These are phyloP conservation scores for Sorex fumeus DNA, from an alignment of 2,113 vertebrate genomes.

Conservation along the genomic window DNA sequence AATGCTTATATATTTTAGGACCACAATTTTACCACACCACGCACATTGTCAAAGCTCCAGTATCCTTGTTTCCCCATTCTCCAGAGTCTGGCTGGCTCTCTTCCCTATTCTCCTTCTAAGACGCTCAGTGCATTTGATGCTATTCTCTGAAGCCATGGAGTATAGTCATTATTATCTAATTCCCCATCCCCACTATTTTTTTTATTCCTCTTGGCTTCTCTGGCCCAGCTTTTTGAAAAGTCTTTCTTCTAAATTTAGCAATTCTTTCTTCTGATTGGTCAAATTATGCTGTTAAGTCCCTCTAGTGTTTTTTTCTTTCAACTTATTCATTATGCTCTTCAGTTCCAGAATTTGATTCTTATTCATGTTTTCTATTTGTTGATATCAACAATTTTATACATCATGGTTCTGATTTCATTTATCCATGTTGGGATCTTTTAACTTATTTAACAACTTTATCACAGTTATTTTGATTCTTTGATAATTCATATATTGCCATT, in stretches of 20 bases:
- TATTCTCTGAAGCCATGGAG: background rate
- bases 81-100: background rate
- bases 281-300: background rate
- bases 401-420: background rate
- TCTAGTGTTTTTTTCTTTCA: background rate
- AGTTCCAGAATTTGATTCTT: background rate
- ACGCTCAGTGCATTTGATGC: background rate
- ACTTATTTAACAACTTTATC: background rate
- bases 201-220: background rate
- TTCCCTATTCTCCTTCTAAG: background rate
- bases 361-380: background rate
- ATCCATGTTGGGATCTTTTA: background rate
- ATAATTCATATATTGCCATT: background rate
- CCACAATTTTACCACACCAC: too few species aligned
- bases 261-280: background rate
- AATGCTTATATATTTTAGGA: too few species aligned
- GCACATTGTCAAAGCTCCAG: too few species aligned
- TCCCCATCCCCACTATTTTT: background rate
- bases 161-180: background rate
- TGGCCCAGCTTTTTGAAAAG: background rate
- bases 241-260: background rate
- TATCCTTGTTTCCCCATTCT: too few species aligned
- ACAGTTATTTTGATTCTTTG: slow-evolving; percentile 11
- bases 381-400: background rate
- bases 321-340: background rate